These are phyloP conservation scores for Baronia brevicornis DNA, from an alignment of 2,888 invertebrate genomes.

Conservation along the genomic window DNA sequence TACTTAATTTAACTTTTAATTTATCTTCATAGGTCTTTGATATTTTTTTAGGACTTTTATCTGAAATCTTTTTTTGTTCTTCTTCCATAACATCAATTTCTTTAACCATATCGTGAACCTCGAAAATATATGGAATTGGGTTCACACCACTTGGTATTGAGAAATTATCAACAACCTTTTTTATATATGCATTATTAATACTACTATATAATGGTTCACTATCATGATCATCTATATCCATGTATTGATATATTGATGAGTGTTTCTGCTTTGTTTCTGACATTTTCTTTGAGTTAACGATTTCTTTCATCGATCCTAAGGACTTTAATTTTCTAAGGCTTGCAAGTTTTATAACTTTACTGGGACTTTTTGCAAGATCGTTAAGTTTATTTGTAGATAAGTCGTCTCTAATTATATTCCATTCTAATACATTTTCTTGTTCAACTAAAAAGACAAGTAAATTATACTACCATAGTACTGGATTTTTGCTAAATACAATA, in stretches of 20 bases:
- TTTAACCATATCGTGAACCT: constrained; percentile 39
- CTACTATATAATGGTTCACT: constrained; percentile 30
- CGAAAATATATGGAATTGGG: constrained; percentile 39
- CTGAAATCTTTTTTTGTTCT: constrained; percentile 33
- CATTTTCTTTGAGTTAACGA: background rate
- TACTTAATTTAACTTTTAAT: too few species aligned
- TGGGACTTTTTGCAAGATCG: constrained; percentile 23
- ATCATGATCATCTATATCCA: constrained; percentile 27
- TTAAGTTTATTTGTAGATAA: constrained; percentile 9
- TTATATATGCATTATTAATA: constrained; percentile 32
- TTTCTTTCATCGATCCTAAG: constrained; percentile 28
- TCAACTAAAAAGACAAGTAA: constrained; percentile 19
- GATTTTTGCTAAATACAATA: too few species aligned
- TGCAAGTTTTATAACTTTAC: constrained; percentile 26
- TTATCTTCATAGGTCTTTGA: constrained; percentile 25
- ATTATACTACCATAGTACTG: background rate
- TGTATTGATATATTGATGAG: constrained; percentile 13
- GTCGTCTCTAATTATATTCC: constrained; percentile 36
- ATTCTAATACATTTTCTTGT: constrained; percentile 35
- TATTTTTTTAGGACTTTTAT: constrained; percentile 33
- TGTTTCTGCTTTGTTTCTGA: constrained; percentile 14
- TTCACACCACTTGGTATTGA: constrained; percentile 15
- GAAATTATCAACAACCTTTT: constrained; percentile 32
- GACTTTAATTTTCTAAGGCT: constrained; percentile 30
- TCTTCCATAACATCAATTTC: constrained; percentile 34